Evolutionary conservation across 1,140 invertebrate species (phyloP).

Genomic region (Brachystomella parvula): DNA sequence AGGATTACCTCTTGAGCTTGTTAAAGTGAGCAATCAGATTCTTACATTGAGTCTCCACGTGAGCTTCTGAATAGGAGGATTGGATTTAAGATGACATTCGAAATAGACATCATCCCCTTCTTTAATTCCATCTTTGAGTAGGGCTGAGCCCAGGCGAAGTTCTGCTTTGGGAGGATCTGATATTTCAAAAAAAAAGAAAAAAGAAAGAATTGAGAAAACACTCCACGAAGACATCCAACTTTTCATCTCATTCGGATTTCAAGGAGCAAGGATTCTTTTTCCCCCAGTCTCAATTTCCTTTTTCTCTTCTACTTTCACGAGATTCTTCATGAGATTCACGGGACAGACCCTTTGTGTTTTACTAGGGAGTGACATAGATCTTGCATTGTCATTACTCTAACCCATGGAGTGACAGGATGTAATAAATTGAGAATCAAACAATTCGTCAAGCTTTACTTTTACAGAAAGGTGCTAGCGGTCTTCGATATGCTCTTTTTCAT

Average conservation of each 20-base stretch:
- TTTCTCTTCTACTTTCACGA: not conserved
- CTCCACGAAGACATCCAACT: not conserved
- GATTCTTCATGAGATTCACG: not conserved
- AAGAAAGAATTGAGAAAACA: slow-evolving; percentile 3
- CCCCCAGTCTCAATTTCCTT: not conserved
- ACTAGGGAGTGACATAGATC: no score
- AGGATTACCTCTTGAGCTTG: no score
- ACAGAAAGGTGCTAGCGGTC: no score
- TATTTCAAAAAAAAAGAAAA: slow-evolving; percentile 22
- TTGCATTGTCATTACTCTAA: no score
- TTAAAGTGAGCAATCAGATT: slow-evolving; percentile 20
- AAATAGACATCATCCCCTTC: slow-evolving; percentile 51
- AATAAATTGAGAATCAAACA: no score
- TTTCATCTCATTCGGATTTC: not conserved
- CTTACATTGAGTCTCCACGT: slow-evolving; percentile 46
- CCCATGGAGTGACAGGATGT: no score
- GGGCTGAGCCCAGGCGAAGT: slow-evolving; percentile 44
- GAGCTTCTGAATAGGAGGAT: slow-evolving; percentile 46
- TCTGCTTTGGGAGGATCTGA: slow-evolving; percentile 46
- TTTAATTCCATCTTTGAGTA: slow-evolving; percentile 45
- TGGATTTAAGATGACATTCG: slow-evolving; percentile 47
- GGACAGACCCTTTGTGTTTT: no score
- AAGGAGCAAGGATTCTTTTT: not conserved
- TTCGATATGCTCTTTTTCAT: no score
- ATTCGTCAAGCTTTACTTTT: no score